Evolutionary conservation across 2,113 vertebrate genomes (phyloP), one percentile per base, ranked within the genome.

Genomic region (Abramis brama): DNA sequence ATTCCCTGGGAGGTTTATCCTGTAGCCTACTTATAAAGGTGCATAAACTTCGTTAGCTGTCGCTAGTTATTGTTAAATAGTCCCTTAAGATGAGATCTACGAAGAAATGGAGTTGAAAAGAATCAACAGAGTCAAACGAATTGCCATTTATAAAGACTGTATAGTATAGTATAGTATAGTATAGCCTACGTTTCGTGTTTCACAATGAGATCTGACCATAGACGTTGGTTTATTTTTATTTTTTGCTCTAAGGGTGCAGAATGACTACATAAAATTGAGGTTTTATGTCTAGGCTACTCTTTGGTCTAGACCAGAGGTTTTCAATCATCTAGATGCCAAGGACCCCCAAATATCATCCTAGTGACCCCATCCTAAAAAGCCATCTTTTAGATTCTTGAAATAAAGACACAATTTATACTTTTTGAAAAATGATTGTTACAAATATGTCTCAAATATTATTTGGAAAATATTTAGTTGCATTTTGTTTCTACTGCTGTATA

Each of bases 1-100:
- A 27, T 5, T 47, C 36, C 27, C 13, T 30, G 25, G 59, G 79
- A 10, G 57, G n/a, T 80, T 25, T 39, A 79, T 27, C 45, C n/a
- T 30, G n/a, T 47, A 64, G n/a, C 36, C 59, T 80, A 47, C 78
- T 47, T 80, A 30, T 80, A 27, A 30, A n/a, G 78, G 39, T 27
- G 59, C 33, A 17, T 17, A 50, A 27, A 75, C 43, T 75, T 75
- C 25, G 78, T 62, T 45, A 4, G n/a, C 2, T 25, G 4, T 27
- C 6, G 7, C 1, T 21, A 1, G 36, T 64, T 43, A 15, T 10
- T 27, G 10, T 80, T 19, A 27, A 30, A 43, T 59, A 0, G 11
- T 6, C 57, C 5, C 0, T 79, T 60, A 80, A 45, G 6, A 5
- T 21, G 12, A 17, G 57, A 12, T 27, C 45, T 43, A 0, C 6